Percentiles rank a stretch among this genome's conserved stretches.
These are phyloP conservation scores for Cerceris rybyensis DNA, from an alignment of 2,888 invertebrate genomes.

Conservation along the genomic window DNA sequence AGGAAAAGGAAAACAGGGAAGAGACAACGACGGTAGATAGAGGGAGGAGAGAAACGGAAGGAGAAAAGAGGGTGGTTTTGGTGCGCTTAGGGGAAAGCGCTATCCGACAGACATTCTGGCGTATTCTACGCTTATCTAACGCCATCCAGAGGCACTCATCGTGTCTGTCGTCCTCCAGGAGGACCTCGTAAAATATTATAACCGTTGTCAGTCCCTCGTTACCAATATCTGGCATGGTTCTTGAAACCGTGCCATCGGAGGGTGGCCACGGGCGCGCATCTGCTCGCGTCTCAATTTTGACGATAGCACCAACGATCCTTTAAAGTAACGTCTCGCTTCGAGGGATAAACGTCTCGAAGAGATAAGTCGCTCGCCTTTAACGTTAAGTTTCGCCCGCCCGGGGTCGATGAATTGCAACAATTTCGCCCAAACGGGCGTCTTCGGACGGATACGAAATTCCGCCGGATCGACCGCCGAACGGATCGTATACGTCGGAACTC, in stretches of 20 bases:
- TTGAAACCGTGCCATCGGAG: slow-evolving; percentile 3
- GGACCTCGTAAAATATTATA: slow-evolving; percentile 54
- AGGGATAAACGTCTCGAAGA: no score
- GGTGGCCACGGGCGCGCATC: slow-evolving; percentile 7
- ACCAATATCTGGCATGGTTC: slow-evolving; percentile 35
- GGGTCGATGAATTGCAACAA: no score
- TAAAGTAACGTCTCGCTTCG: neutral
- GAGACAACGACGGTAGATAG: neutral
- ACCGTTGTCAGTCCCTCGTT: slow-evolving; percentile 42
- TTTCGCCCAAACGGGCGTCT: no score
- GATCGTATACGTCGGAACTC: no score
- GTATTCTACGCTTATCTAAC: slow-evolving; percentile 46
- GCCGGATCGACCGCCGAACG: no score
- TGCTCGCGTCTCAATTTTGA: slow-evolving; percentile 7
- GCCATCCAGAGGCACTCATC: slow-evolving; percentile 33
- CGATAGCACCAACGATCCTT: neutral
- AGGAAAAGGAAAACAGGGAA: neutral
- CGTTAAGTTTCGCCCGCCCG: no score
- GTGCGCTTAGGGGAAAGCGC: slow-evolving; percentile 23
- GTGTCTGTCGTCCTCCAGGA: slow-evolving; percentile 16
- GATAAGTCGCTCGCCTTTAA: no score
- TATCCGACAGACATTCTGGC: slow-evolving; percentile 31
- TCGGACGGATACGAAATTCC: no score
- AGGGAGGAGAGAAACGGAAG: neutral
- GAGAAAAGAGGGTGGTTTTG: slow-evolving; percentile 15